A percentile compares a stretch with the other conserved stretches of the same genome.
These are phyloP conservation scores for Drosophila conformis DNA, from an alignment of 2,888 invertebrate genomes.

Conservation along the genomic window DNA sequence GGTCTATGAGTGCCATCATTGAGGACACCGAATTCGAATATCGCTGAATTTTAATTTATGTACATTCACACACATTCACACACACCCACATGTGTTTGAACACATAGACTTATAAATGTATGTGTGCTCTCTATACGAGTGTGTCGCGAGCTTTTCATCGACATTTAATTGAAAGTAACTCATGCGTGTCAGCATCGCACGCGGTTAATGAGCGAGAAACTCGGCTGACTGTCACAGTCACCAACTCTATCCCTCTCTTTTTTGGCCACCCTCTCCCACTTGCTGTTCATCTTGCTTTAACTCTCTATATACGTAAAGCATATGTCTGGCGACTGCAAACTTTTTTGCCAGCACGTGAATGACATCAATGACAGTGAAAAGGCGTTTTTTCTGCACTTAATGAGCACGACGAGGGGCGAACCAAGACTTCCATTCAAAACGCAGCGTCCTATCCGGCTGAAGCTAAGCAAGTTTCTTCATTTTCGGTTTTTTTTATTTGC, in stretches of 20 bases:
- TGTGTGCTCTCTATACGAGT: conserved; percentile 26
- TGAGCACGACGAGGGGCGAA: conserved; percentile 54
- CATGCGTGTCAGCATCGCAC: conserved; percentile 78
- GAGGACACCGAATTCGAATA: conserved; percentile 49
- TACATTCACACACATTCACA: conserved; percentile 44
- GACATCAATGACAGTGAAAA: conserved; percentile 78
- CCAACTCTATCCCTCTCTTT: conserved; percentile 10
- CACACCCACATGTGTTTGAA: neutral
- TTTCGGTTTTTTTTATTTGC: conserved; percentile 26
- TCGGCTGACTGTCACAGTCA: conserved; percentile 71
- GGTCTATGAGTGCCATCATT: conserved; percentile 61
- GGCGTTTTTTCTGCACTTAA: conserved; percentile 77
- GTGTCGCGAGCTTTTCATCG: conserved; percentile 69
- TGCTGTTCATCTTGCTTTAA: conserved; percentile 11
- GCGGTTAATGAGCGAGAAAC: conserved; percentile 81
- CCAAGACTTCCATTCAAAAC: conserved; percentile 19
- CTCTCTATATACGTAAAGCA: conserved; percentile 18
- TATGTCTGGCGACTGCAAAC: conserved; percentile 41
- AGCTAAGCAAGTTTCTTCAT: conserved; percentile 58
- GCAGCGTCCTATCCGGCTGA: conserved; percentile 9
- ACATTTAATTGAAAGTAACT: conserved; percentile 81
- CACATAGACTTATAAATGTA: neutral
- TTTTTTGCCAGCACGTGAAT: conserved; percentile 71
- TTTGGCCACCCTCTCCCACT: neutral
- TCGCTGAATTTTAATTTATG: conserved; percentile 70